Evolutionary conservation across 1,140 invertebrate species (phyloP), one percentile per base, ranked within the genome.

Genomic region (Holotrichia oblita): DNA sequence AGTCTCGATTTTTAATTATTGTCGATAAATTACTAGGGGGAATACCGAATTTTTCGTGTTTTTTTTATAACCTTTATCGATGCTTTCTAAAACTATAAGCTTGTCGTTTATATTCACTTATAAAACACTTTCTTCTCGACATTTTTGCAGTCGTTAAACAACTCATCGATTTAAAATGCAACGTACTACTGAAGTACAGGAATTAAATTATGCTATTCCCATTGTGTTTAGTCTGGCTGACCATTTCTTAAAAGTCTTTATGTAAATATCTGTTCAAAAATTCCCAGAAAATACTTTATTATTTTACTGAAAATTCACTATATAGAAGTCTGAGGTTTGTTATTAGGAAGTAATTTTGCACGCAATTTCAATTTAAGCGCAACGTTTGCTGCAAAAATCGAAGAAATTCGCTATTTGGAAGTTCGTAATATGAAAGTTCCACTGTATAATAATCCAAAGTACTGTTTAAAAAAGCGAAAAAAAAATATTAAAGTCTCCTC

Each of bases 31-130:
- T n/a, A n/a, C 59, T 80, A 20, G 48, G 22, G 24, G 77, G 24
- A 72, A 80, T 73, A 17, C 48, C 59, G 73, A 79, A 80, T 77
- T 80, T 22, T 77, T 41, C 24, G 74, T 78, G 73, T 79, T 72
- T n/a, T 64, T 72, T 77, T 72, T 72, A 34, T 34, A 34, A 9
- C n/a, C 44, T 48, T 48, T 48, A 48, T 48, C 44, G 44, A 48
- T 48, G 8, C 10, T 48, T 48, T 48, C 44, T 48, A 48, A n/a
- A 6, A 48, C 44, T 48, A 9, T 48, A 48, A 48, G 44, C 10
- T 48, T 48, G 10, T 48, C 44, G 44, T 48, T 48, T 48, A 48
- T 48, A 64, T 64, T 64, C 17, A 61, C 9, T 17, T n/a, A n/a
- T n/a, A n/a, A n/a, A n/a, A n/a, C 59, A 64, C 17, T 64, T 64